Base-by-base conservation (phyloP, 2,797 vertebrate genomes). In the Cyprinella venusta region DNA sequence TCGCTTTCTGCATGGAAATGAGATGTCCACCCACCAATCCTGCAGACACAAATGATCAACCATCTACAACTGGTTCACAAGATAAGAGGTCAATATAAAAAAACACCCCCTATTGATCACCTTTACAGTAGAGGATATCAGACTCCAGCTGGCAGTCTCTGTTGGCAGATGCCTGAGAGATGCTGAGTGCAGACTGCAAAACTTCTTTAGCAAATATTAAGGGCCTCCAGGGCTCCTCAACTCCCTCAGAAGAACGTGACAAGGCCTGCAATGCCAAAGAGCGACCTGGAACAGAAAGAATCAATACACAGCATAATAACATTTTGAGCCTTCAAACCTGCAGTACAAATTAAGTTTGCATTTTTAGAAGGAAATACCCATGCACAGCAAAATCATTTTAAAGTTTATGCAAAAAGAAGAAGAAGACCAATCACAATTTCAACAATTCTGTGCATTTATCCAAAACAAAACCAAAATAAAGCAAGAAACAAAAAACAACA, bases 91-190 rank as follows among this genome's bases (percentile, higher is more conserved):
- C 38, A 61, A 75, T 21, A 15, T 54, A 56, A 71, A 61, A 61
- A 19, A 40, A 19, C 6, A 26, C 6, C 67, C 2, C 7, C 6
- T 12, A 63, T 0, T 21, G 52, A 63, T 88, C 86, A 96, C 95
- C 95, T 92, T 92, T 94, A 77, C 92, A 92, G 89, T 95, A 96
- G 33, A 96, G 92, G 50, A 96, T 89, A 85, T 96, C 94, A 18
- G 93, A 93, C 91, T 96, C 93, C 81, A 96, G 86, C 77, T 95
- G 92, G 16, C 69, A 1, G 56, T 94, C 91, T 89, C 88, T 90
- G 80, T 52, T 88, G 65, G 91, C 91, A 21, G 93, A 91, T 54
- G 69, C 70, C 85, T 85, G 92, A 80, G 91, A 94, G 48, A 96
- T 93, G 38, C 84, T 86, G 86, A 95, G 3, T 1, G 96, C 95